Base-by-base conservation (phyloP, 2,113 vertebrate genomes). In the Prunella fulvescens region DNA sequence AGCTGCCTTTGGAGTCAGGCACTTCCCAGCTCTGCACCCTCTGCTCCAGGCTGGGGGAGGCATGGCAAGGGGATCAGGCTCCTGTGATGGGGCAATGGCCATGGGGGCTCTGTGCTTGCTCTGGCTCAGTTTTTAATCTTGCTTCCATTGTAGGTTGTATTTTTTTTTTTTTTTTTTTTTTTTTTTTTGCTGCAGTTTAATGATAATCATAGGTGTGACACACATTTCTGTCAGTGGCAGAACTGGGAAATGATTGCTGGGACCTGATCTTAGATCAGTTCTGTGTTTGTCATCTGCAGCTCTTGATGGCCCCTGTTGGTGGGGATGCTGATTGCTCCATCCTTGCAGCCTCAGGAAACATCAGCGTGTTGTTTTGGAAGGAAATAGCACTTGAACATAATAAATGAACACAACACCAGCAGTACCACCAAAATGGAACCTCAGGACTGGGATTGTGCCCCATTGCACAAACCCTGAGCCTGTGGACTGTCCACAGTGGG, bases 101-200 rank as follows among this genome's bases (percentile, higher is more conserved):
- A 8, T 13, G 18, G 14, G 1, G 22, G 37, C n/a, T 48, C 31
- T 44, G 20, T 76, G 48, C 35, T 83, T 53, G 40, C 62, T 60
- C 40, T 80, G 44, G 42, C 51, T 81, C 61, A 11, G 26, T 18
- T 67, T 82, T 76, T 18, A 14, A 37, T 89, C 33, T 51, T 37
- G 40, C n/a, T 83, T 83, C 26, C 10, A 12, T 70, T 0, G 2
- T 40, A 37, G 1, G 45, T 1, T n/a, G n/a, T n/a, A n/a, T n/a
- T n/a, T n/a, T n/a, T n/a, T n/a, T n/a, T n/a, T n/a, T n/a, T n/a
- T n/a, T n/a, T n/a, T n/a, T n/a, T n/a, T n/a, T n/a, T n/a, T n/a
- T 11, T 42, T 40, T 28, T 72, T 86, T 80, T 39, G 11, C 40
- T 60, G 61, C 42, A 79, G 37, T 72, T 88, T 42, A 72, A 33